Percentiles rank a stretch among this genome's conserved stretches.
phyloP scores from a whole-genome alignment of 2,113 vertebrate genomes.

The Podocnemis expansa region DNA sequence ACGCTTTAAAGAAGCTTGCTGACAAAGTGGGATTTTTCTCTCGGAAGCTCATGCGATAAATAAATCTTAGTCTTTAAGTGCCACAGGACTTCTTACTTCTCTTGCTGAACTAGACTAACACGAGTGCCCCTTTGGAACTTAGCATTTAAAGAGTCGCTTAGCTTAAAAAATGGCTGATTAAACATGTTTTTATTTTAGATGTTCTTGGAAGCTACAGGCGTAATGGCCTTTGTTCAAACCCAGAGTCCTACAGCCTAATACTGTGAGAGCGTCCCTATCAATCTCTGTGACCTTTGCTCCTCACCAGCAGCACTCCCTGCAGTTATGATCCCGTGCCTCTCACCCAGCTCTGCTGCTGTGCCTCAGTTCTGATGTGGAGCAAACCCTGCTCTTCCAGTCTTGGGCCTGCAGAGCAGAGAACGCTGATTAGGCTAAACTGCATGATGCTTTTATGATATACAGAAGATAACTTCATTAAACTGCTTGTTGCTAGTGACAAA shows the following conservation, averaged over 20 bases:
- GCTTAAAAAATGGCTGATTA: background rate
- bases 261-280: background rate
- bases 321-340: background rate
- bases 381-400: conserved; percentile 29
- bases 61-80: too few relatives aligned
- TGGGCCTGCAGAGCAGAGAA: background rate
- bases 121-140: too few relatives aligned
- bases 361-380: conserved; percentile 33
- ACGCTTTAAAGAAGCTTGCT: too few relatives aligned
- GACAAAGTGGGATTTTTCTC: too few relatives aligned
- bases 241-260: background rate
- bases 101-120: too few relatives aligned
- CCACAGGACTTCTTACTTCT: too few relatives aligned
- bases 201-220: conserved; percentile 38
- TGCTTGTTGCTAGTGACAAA: background rate
- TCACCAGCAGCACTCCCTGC: conserved; percentile 5
- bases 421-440: background rate
- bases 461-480: background rate
- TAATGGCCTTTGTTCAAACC: conserved; percentile 22
- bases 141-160: background rate
- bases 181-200: conserved; percentile 16
- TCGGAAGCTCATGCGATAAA: too few relatives aligned
- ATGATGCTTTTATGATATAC: background rate
- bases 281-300: background rate
- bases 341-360: background rate